Evolutionary conservation across 1,140 invertebrate genomes (phyloP).

Genomic region (Reticulitermes speratus): DNA sequence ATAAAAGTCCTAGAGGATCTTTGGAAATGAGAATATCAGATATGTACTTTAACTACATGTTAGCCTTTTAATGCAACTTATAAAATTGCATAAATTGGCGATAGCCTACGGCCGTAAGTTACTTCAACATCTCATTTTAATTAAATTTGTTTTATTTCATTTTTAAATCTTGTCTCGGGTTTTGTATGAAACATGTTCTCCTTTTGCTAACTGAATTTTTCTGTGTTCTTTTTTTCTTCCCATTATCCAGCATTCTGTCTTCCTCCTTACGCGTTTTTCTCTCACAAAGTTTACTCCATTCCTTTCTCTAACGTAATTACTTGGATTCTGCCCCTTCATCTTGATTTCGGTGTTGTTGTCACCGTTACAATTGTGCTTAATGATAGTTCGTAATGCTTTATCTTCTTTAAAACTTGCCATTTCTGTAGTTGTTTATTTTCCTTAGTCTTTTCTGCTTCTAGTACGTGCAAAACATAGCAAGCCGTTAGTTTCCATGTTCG

Average conservation of each 20-base stretch:
- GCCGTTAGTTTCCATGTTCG: not conserved
- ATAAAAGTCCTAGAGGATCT: too few relatives aligned
- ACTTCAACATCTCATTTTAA: not conserved
- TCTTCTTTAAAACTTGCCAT: conserved; percentile 19
- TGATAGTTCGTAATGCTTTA: conserved; percentile 1
- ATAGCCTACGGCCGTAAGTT: not conserved
- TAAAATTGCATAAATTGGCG: not conserved
- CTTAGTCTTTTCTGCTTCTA: not conserved
- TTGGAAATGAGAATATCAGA: too few relatives aligned
- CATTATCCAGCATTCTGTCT: not conserved
- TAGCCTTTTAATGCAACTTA: not conserved
- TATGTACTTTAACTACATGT: too few relatives aligned
- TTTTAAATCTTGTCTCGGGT: not conserved
- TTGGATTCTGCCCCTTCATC: not conserved
- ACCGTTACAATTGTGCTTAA: not conserved
- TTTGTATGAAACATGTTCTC: conserved; percentile 4
- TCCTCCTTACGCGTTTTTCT: not conserved
- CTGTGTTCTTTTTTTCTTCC: not conserved
- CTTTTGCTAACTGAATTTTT: conserved; percentile 2
- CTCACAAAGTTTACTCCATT: not conserved
- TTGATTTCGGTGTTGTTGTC: not conserved
- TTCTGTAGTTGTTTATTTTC: not conserved
- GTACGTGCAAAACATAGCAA: not conserved
- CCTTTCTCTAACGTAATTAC: not conserved
- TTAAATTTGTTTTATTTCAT: not conserved